A percentile compares a stretch with the other conserved stretches of the same genome.
Conservation (phyloP, 2,113 vertebrate species). For the Ascaphus truei region DNA sequence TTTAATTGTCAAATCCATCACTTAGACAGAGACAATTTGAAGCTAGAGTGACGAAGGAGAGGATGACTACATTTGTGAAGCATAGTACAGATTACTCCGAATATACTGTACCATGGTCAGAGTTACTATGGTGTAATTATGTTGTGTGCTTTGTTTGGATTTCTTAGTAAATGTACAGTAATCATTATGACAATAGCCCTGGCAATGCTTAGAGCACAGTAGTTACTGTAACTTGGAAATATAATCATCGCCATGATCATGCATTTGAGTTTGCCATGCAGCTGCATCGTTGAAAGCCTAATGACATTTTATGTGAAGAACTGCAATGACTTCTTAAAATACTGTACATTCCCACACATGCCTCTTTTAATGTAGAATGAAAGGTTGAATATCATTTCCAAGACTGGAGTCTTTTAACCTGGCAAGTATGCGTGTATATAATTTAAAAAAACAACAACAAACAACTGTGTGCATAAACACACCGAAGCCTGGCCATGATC, state of each 20-base stretch:
- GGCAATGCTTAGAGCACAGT: constrained; percentile 1
- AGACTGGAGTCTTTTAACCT: constrained; percentile 49
- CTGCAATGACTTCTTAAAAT: constrained; percentile 21
- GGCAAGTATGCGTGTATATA: no score
- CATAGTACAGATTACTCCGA: constrained; percentile 39
- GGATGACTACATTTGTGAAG: constrained; percentile 38
- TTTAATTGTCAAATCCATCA: constrained; percentile 52
- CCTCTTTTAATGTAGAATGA: constrained; percentile 39
- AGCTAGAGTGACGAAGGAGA: constrained; percentile 39
- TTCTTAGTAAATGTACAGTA: constrained; percentile 28
- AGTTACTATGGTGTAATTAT: constrained; percentile 35
- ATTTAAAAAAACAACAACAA: constrained; percentile 4
- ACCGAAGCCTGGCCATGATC: constrained; percentile 13
- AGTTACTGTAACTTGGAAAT: constrained; percentile 29
- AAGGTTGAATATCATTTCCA: constrained; percentile 24
- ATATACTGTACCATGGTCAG: constrained; percentile 41
- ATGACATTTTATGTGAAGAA: constrained; percentile 40
- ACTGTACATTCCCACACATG: constrained; percentile 38
- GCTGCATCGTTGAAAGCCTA: constrained; percentile 40
- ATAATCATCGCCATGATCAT: background rate
- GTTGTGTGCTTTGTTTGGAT: constrained; percentile 6
- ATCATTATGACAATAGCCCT: constrained; percentile 28
- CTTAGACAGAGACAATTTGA: constrained; percentile 42
- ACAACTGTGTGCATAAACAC: no score
- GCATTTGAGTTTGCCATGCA: constrained; percentile 20